Evolutionary conservation across 2,113 vertebrate species (phyloP), one percentile per base, ranked within the genome.

Genomic region (Brachypteracias leptosomus): DNA sequence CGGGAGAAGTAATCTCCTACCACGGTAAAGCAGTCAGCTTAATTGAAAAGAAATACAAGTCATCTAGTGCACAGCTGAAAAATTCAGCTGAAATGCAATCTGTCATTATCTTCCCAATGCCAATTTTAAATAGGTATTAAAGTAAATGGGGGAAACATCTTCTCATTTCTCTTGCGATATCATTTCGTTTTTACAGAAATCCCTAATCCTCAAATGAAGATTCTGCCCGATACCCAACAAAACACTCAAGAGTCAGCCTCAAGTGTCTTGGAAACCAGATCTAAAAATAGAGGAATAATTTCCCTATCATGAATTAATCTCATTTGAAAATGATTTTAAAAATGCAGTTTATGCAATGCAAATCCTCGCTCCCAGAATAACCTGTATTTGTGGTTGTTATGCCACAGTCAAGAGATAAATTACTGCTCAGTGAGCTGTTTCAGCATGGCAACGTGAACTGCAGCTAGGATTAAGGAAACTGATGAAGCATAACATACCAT

Each of bases 41-140:
- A 96, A 97, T 91, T 97, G 96, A 97, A 97, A 97, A 97, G 95
- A 97, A 97, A 97, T 91, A 92, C 88, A 96, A 97, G 93, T 88
- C 88, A 91, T 94, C 82, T 92, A 95, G 84, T 47, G 75, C 92
- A 94, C 80, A 96, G 85, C 73, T 83, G 66, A 97, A 97, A 97
- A 95, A 91, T 85, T 92, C 96, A 92, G 82, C 92, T 93, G 87
- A 86, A 95, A 97, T 59, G 51, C 63, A 86, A 96, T 95, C 94
- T 97, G 82, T 91, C 83, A 94, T 97, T 96, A 96, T 97, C 80
- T 97, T 95, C 94, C 85, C 93, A 96, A 94, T 89, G 71, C 81
- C 93, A 96, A 66, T 94, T 97, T 97, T 94, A 97, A 95, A 97
- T 87, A 95, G 71, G 51, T 95, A 96, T 97, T 93, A 97, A 97